phyloP scores from a whole-genome alignment of 1,140 invertebrate species.

The Bombus fervidus region DNA sequence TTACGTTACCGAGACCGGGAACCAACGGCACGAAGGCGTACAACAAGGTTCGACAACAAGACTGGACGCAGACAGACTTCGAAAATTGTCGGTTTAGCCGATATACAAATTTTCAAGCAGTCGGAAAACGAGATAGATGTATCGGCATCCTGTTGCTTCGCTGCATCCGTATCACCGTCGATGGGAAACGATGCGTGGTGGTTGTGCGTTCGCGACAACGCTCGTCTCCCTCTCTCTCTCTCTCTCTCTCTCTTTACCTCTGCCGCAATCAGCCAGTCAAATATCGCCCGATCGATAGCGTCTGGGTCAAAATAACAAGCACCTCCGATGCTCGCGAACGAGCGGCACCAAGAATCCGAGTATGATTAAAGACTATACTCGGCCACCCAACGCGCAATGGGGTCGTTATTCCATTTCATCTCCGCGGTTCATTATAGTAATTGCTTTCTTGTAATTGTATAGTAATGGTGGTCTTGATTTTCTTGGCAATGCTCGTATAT shows the following conservation, averaged over 20 bases:
- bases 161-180: background rate
- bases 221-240: background rate
- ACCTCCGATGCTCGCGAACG: background rate
- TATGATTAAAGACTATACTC: background rate
- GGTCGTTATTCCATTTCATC: background rate
- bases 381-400: background rate
- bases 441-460: background rate
- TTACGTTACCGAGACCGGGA: background rate
- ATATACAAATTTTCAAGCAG: conserved; percentile 34
- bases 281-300: conserved; percentile 41
- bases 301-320: conserved; percentile 34
- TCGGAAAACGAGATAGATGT: conserved; percentile 42
- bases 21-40: background rate
- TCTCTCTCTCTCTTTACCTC: background rate
- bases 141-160: conserved; percentile 63
- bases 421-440: conserved; percentile 15
- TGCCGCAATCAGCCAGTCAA: conserved; percentile 36
- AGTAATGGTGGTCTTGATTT: background rate
- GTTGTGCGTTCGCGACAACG: conserved; percentile 5
- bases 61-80: background rate
- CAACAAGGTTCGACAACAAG: too few species aligned
- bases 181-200: background rate
- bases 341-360: background rate
- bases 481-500: too few species aligned
- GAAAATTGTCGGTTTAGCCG: conserved; percentile 24